Conservation (phyloP, 2,888 invertebrate species). For the Molanna angustata region DNA sequence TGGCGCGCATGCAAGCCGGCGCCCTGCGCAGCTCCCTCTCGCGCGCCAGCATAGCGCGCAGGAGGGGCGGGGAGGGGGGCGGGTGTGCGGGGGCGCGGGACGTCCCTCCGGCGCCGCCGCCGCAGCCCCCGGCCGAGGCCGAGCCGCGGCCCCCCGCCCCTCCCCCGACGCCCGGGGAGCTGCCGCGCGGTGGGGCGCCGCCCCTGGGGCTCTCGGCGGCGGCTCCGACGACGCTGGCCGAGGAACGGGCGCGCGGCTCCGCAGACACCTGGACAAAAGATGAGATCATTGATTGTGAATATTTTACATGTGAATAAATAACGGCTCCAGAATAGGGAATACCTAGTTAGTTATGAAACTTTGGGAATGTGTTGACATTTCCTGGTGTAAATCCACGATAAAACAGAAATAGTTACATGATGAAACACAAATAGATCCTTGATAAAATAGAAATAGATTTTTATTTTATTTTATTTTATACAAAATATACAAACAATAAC, state of each 20-base stretch:
- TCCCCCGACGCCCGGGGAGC: conserved; percentile 4
- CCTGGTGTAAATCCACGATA: too few relatives aligned
- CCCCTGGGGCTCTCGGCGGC: conserved; percentile 27
- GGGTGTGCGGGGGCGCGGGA: conserved; percentile 43
- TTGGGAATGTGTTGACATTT: too few relatives aligned
- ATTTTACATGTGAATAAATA: too few relatives aligned
- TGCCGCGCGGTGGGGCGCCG: conserved; percentile 1
- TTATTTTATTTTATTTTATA: too few relatives aligned
- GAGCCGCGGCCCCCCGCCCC: not conserved
- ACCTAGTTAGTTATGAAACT: too few relatives aligned
- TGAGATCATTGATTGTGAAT: too few relatives aligned
- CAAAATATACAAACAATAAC: too few relatives aligned
- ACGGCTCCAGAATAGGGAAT: too few relatives aligned
- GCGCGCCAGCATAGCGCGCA: conserved; percentile 79
- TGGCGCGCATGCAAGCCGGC: conserved; percentile 76
- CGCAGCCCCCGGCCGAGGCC: not conserved
- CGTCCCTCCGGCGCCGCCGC: not conserved
- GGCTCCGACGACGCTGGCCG: conserved; percentile 21
- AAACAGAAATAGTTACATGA: too few relatives aligned
- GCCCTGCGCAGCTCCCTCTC: conserved; percentile 79
- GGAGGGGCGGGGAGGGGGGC: conserved; percentile 71
- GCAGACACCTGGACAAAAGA: conserved; percentile 31
- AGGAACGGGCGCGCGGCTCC: conserved; percentile 27
- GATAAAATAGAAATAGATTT: too few relatives aligned
- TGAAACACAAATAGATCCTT: too few relatives aligned